phyloP scores from a whole-genome alignment of 2,113 vertebrate genomes.

The Anhinga rufa region DNA sequence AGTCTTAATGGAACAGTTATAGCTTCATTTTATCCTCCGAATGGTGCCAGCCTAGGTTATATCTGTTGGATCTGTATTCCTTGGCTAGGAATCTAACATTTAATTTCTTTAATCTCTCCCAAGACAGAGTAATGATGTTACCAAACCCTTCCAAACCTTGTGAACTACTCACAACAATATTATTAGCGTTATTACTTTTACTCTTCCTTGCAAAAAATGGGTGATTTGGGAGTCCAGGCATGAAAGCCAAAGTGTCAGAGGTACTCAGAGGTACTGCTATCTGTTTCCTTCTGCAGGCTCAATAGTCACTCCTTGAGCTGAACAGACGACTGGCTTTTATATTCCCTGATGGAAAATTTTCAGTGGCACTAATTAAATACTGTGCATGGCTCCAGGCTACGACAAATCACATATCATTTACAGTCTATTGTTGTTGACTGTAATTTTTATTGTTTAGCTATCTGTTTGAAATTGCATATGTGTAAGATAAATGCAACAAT shows the following conservation, averaged over 20 bases:
- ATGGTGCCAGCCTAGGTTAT: background rate
- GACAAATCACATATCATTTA: background rate
- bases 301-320: background rate
- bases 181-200: conserved; percentile 33
- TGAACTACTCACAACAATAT: conserved; percentile 11
- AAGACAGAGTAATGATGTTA: conserved; percentile 3
- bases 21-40: conserved; percentile 6
- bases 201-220: conserved; percentile 12
- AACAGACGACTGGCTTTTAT: background rate
- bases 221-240: background rate
- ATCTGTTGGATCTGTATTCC: background rate
- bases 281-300: background rate
- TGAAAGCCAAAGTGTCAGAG: background rate
- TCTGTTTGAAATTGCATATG: background rate
- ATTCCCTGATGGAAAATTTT: conserved; percentile 9
- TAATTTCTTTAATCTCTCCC: conserved; percentile 35
- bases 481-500: background rate
- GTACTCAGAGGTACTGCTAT: background rate
- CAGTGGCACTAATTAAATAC: background rate
- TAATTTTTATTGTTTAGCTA: conserved; percentile 10
- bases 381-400: background rate
- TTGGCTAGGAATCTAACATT: background rate
- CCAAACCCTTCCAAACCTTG: conserved; percentile 3
- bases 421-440: background rate
- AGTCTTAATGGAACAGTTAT: background rate